Evolutionary conservation across 2,113 vertebrate genomes (phyloP), one percentile per base, ranked within the genome.

Genomic region (Machaerirhynchus nigripectus): DNA sequence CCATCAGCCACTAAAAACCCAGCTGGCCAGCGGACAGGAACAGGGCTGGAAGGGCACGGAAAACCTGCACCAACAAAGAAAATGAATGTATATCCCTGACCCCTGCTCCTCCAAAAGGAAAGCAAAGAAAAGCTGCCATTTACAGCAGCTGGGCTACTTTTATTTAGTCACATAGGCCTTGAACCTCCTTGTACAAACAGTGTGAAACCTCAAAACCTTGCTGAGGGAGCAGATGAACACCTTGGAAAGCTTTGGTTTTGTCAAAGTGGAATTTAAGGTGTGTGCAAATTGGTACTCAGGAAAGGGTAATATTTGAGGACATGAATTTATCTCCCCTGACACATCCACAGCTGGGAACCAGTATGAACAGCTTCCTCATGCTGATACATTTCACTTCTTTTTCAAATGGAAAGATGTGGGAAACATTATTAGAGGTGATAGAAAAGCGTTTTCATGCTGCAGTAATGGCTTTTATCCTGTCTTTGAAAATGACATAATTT

Each of bases 271-370:
- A 89, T 65, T 90, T 69, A 71, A 89, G 71, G 40, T 61, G 76
- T 40, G 60, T 63, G 75, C n/a, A 80, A 55, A 90, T n/a, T 55
- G 27, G 39, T 70, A n/a, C 71, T 90, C 1, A 1, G 59, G 39
- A 93, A 94, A 91, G 75, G 93, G 47, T 60, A 92, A 64, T 68
- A 53, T 69, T 59, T 0, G 31, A 81, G 33, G 56, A 75, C 17
- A 44, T 81, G 52, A 78, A 95, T 94, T 95, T 90, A 77, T 94
- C 90, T 93, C 76, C 40, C 53, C 56, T 88, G 88, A 94, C 88
- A 86, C 23, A 67, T 84, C 52, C 68, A 87, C 92, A 93, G 85
- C 64, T 94, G 92, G 76, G 61, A 94, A 86, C 4, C 83, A 75
- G 60, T 67, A 67, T 8, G 71, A 91, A 84, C 82, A 81, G 60